Base-by-base conservation (phyloP, 2,888 invertebrate genomes). In the Muschampia plurimacula region DNA sequence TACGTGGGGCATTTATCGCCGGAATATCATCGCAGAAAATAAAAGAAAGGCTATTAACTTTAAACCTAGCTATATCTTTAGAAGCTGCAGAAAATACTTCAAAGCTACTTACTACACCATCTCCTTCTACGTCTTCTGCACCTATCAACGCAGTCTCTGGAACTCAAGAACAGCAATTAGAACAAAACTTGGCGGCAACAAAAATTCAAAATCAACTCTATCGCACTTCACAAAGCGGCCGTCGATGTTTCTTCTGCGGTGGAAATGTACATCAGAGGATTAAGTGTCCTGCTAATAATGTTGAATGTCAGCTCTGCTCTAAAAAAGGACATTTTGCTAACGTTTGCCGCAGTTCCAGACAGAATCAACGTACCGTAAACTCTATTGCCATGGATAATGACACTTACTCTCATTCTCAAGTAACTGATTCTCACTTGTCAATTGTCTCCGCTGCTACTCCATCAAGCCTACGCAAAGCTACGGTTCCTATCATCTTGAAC, bases 171-270 rank as follows among this genome's bases (percentile, higher is more conserved):
- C 15, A 22, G 22, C 15, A 55, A 22, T 55, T 22, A 55, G 22
- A 9, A 22, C 55, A 55, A 10, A 55, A 15, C 22, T 8, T 22
- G 22, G 55, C 22, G 15, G 55, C 55, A 10, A 55, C 55, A 9
- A 55, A 49, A n/a, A 6, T 49, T 49, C 49, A 49, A 49, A 49
- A 55, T 9, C 55, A 22, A 55, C 8, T 22, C 9, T 22, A 55
- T 55, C 55, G 55, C 22, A 3, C 22, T 55, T 9, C 22, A 55
- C 60, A 60, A 60, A 36, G 32, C 2, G 60, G 32, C 12, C 28
- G 60, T 28, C 60, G 60, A 36, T 60, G 60, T 13, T 60, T 60
- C 32, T 60, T 60, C 60, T 60, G 60, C 60, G 60, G 60, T 60
- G 60, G 60, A 32, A 32, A 28, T 32, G 5, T 60, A 36, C 60